Evolutionary conservation across 2,888 invertebrate genomes (phyloP).

Genomic region (Thysanoteuthis rhombus): DNA sequence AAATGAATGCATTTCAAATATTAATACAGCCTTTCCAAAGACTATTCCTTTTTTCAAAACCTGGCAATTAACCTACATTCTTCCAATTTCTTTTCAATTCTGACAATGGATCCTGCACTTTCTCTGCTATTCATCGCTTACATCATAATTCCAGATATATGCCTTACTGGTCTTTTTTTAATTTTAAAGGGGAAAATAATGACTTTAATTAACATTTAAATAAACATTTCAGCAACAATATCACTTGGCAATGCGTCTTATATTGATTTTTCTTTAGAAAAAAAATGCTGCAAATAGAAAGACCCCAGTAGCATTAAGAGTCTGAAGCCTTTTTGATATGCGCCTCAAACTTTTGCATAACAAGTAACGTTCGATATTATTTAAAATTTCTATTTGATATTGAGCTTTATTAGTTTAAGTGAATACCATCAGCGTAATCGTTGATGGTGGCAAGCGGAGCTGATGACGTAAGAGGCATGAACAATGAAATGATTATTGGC

Average conservation of each 20-base stretch:
- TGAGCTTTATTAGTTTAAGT: slow-evolving; percentile 12
- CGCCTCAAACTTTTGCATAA: no score
- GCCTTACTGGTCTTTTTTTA: not conserved
- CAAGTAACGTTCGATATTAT: not conserved
- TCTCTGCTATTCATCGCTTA: no score
- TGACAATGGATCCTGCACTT: no score
- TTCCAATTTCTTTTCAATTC: no score
- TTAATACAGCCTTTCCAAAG: no score
- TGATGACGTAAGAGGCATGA: no score
- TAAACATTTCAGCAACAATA: not conserved
- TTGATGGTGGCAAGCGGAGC: not conserved
- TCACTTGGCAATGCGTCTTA: not conserved
- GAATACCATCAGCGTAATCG: not conserved
- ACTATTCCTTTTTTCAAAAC: no score
- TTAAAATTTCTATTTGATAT: not conserved
- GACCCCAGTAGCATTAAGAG: not conserved
- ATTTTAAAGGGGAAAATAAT: not conserved
- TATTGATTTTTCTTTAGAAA: not conserved
- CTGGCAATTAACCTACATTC: no score
- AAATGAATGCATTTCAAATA: no score
- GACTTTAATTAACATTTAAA: slow-evolving; percentile 12
- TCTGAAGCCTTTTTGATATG: no score
- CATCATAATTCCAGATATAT: not conserved
- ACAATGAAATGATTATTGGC: no score
- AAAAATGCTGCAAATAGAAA: not conserved